Base-by-base conservation (phyloP, 2,113 vertebrate species). In the rat (Rattus norvegicus) region DNA sequence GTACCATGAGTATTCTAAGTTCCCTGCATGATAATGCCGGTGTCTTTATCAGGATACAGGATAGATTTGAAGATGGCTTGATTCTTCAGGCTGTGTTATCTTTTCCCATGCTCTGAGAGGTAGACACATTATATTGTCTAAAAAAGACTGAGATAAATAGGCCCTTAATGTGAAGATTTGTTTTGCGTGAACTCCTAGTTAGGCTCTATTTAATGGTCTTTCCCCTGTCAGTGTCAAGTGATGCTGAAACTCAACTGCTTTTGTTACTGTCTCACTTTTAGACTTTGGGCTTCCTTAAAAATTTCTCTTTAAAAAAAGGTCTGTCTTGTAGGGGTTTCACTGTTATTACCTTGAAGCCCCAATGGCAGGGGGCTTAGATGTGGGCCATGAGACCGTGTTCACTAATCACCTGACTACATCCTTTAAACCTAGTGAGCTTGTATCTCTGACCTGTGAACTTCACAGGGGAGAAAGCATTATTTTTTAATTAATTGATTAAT, bases 131-230 rank as follows among this genome's bases (percentile, higher is more conserved):
- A 92, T 94, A 88, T 77, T 92, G 65, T 11, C n/a, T 91, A 94
- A 92, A 24, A 95, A 65, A 54, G 43, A 85, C 59, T 43, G 85
- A 95, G 86, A 94, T 91, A 95, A 96, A 92, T 17, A 76, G 76
- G 49, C 4, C 11, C 88, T 94, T 88, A 67, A 52, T 86, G 52
- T 91, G 72, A 72, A 76, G 93, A 96, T 95, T 94, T 92, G 17
- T 43, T n/a, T 63, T 96, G 94, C 92, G 95, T 88, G 84, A 12
- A 61, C n/a, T 81, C 61, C 49, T 28, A 94, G 75, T 52, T 97
- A 63, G 56, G 1, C 49, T 96, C 6, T 69, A n/a, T 95, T 95
- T 91, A 85, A 91, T 92, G 89, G 88, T 96, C 87, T 65, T 77
- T 80, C 7, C 92, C 90, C 61, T 75, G 0, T 90, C 92, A 83